Evolutionary conservation across 2,797 vertebrate species (phyloP).

Genomic region (Fistularia tabacaria): DNA sequence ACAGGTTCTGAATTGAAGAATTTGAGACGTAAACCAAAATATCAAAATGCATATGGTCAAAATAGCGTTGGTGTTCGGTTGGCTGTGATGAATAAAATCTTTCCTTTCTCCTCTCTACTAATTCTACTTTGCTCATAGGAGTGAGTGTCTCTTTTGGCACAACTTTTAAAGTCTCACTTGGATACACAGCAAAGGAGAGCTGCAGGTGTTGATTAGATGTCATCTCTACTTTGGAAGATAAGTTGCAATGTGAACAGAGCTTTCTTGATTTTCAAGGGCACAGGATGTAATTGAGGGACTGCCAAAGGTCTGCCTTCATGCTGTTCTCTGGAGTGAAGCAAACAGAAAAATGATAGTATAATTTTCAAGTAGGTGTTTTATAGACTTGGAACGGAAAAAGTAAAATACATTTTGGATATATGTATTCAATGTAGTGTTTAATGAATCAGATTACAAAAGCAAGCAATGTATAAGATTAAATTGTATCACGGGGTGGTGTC

Average conservation of each 20-base stretch:
- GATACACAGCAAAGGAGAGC: conserved; percentile 63
- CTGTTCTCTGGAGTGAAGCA: conserved; percentile 36
- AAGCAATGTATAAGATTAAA: too few relatives aligned
- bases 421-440: not conserved
- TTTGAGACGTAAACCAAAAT: conserved; percentile 21
- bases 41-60: conserved; percentile 49
- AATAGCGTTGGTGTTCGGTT: conserved; percentile 57
- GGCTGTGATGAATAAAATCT: conserved; percentile 63
- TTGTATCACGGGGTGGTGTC: too few relatives aligned
- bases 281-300: conserved; percentile 60
- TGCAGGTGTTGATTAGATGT: conserved; percentile 80
- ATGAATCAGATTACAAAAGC: too few relatives aligned
- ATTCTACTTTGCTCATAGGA: conserved; percentile 40
- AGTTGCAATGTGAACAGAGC: conserved; percentile 64
- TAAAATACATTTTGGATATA: conserved; percentile 19
- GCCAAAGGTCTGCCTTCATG: conserved; percentile 56
- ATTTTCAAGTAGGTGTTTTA: conserved; percentile 16
- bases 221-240: conserved; percentile 75
- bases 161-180: conserved; percentile 76
- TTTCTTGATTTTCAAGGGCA: conserved; percentile 78
- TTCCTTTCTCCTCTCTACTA: conserved; percentile 26
- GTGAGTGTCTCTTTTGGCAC: conserved; percentile 66
- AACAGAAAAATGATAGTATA: conserved; percentile 23
- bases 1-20: conserved; percentile 10
- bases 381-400: conserved; percentile 2